Conservation (phyloP, 2,113 vertebrate genomes). For the Ascaphus truei region DNA sequence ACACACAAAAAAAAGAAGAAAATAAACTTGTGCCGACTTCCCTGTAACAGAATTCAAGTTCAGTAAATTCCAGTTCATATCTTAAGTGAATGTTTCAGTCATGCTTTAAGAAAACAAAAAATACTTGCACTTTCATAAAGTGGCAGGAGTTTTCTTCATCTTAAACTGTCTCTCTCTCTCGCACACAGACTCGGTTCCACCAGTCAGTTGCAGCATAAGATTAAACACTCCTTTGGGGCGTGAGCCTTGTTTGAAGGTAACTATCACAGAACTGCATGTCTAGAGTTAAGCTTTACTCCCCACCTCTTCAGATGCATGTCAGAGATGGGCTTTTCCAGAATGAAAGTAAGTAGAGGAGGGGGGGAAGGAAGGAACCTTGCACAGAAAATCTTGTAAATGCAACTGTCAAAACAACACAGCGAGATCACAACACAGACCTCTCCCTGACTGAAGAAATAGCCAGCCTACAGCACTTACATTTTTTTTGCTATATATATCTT, state of each 20-base stretch:
- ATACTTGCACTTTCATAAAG: constrained; percentile 1
- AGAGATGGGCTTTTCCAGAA: constrained; percentile 41
- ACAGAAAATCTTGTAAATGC: constrained; percentile 47
- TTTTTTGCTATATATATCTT: constrained; percentile 57
- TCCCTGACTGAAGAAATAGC: constrained; percentile 73
- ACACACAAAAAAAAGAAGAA: background rate
- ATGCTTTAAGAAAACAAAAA: background rate
- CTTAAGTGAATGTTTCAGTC: constrained; percentile 36
- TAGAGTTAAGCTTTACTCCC: constrained; percentile 39
- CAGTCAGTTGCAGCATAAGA: constrained; percentile 66
- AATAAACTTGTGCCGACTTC: constrained; percentile 69
- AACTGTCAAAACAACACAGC: constrained; percentile 71
- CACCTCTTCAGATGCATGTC: constrained; percentile 49
- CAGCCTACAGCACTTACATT: constrained; percentile 56
- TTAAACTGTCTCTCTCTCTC: constrained; percentile 51
- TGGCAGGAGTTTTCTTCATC: constrained; percentile 57
- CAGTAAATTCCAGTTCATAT: constrained; percentile 62
- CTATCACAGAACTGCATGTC: constrained; percentile 42
- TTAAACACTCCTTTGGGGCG: constrained; percentile 76
- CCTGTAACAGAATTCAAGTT: constrained; percentile 63
- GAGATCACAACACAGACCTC: constrained; percentile 60
- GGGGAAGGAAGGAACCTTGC: constrained; percentile 27
- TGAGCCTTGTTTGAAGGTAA: constrained; percentile 76
- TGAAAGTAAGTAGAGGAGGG: constrained; percentile 20
- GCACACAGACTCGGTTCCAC: constrained; percentile 53